These are phyloP conservation scores for Priocnemis perturbator DNA, from an alignment of 2,888 invertebrate species.

Conservation along the genomic window DNA sequence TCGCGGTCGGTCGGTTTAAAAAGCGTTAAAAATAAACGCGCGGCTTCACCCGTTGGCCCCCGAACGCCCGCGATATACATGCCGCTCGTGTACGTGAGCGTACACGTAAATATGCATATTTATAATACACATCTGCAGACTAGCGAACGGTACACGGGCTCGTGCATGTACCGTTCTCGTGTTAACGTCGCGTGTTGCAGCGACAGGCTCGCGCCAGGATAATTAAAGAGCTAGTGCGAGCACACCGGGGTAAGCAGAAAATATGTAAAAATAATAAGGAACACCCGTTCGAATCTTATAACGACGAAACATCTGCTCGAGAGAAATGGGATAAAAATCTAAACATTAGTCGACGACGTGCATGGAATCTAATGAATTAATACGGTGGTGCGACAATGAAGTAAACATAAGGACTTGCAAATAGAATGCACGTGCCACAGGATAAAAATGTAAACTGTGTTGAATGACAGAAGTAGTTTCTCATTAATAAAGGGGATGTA, in stretches of 20 bases:
- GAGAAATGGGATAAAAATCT: background rate
- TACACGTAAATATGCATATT: too few species aligned
- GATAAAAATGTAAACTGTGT: too few species aligned
- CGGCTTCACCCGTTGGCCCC: background rate
- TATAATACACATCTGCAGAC: too few species aligned
- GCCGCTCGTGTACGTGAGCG: too few species aligned
- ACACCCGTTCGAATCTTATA: background rate
- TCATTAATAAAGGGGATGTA: too few species aligned
- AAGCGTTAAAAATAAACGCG: constrained; percentile 5
- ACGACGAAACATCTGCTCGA: too few species aligned
- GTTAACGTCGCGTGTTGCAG: constrained; percentile 4
- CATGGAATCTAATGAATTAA: too few species aligned
- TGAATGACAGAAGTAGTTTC: too few species aligned
- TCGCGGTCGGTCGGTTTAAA: background rate
- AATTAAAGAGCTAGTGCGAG: constrained; percentile 21
- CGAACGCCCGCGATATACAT: background rate
- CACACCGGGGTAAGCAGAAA: constrained; percentile 6
- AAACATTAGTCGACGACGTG: too few species aligned
- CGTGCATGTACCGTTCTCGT: background rate
- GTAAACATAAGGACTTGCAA: too few species aligned
- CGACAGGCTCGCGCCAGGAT: constrained; percentile 15
- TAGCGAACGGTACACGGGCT: constrained; percentile 1
- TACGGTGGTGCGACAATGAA: too few species aligned
- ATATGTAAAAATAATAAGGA: constrained; percentile 22
- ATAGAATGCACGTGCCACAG: too few species aligned